These are phyloP conservation scores for Pangasius krempfi DNA, from an alignment of 2,797 vertebrate genomes.

Conservation along the genomic window DNA sequence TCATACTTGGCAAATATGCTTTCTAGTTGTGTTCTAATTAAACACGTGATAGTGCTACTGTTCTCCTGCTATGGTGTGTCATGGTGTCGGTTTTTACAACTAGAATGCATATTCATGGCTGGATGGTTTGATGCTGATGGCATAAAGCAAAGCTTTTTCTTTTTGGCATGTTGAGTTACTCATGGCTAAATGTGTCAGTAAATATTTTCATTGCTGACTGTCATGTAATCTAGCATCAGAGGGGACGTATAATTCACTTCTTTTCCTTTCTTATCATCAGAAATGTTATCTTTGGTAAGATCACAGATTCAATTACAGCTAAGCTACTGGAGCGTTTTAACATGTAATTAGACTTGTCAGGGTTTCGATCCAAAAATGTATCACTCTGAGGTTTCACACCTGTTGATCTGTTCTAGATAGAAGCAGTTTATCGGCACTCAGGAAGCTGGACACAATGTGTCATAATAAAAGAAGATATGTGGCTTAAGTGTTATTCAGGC, in stretches of 20 bases:
- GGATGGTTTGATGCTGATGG: background rate
- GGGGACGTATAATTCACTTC: background rate
- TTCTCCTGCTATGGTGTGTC: background rate
- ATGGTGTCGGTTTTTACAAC: background rate
- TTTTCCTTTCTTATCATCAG: constrained; percentile 5
- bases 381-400: background rate
- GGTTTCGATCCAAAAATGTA: background rate
- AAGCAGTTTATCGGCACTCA: background rate
- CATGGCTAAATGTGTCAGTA: background rate
- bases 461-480: background rate
- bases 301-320: constrained; percentile 3
- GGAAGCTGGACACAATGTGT: background rate
- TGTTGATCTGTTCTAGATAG: background rate
- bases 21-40: background rate
- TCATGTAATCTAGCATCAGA: background rate
- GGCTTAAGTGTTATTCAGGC: background rate
- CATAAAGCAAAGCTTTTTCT: background rate
- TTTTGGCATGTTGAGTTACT: background rate
- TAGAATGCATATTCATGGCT: background rate
- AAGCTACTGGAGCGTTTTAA: background rate
- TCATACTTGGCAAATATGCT: background rate
- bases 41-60: background rate
- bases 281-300: background rate
- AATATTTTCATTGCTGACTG: background rate
- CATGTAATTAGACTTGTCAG: background rate